These are phyloP conservation scores for Plectrocnemia conspersa DNA, from an alignment of 1,140 invertebrate genomes.

Conservation along the genomic window DNA sequence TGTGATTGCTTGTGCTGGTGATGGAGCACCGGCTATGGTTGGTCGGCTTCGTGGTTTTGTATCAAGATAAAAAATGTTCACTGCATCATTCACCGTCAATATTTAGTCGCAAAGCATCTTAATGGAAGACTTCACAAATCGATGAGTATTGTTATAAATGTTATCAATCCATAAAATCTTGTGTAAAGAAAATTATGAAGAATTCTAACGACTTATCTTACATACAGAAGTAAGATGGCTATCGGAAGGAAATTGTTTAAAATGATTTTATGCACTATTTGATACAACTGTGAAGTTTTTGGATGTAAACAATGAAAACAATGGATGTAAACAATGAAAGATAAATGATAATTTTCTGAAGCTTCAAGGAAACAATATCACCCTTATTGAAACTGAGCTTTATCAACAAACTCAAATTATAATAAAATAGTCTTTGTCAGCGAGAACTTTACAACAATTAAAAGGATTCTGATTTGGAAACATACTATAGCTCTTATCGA, in stretches of 20 bases:
- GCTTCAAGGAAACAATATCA: slow-evolving; percentile 6
- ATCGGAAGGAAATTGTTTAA: too few relatives aligned
- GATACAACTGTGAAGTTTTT: slow-evolving; percentile 11
- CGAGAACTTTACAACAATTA: slow-evolving; percentile 7
- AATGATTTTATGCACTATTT: too few relatives aligned
- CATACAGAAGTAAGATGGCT: too few relatives aligned
- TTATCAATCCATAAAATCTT: slow-evolving; percentile 29
- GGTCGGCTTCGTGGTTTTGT: slow-evolving; percentile 22
- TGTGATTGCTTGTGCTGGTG: slow-evolving; percentile 10
- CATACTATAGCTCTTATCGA: slow-evolving; percentile 9
- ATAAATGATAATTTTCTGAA: too few relatives aligned
- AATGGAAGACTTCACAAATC: slow-evolving; percentile 29
- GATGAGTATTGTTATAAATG: slow-evolving; percentile 29
- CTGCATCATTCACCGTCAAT: slow-evolving; percentile 32
- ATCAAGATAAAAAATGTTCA: slow-evolving; percentile 24
- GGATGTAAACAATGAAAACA: slow-evolving; percentile 9
- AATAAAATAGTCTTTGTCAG: slow-evolving; percentile 1
- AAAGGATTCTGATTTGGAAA: slow-evolving; percentile 11
- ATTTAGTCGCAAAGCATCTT: too few relatives aligned
- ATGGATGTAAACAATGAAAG: background rate
- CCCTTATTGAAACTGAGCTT: slow-evolving; percentile 3
- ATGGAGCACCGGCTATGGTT: slow-evolving; percentile 23
- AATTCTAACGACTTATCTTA: slow-evolving; percentile 24
- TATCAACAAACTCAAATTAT: slow-evolving; percentile 12
- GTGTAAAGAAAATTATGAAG: slow-evolving; percentile 33